Evolutionary conservation across 2,113 vertebrate species (phyloP).

Genomic region (Conger conger): DNA sequence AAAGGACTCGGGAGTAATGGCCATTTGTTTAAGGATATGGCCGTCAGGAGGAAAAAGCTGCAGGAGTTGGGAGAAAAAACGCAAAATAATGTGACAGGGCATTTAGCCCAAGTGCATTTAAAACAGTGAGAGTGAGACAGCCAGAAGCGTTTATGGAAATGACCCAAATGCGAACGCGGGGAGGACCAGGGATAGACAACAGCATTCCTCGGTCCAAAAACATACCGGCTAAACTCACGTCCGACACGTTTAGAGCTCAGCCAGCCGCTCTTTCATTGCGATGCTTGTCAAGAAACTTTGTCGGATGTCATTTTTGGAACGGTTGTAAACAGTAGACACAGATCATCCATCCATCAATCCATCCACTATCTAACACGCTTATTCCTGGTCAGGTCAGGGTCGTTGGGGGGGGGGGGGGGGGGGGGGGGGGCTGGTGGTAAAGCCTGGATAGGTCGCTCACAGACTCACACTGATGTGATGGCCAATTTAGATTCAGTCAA

Average conservation of each 20-base stretch:
- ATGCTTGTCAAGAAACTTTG: not conserved
- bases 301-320: not conserved
- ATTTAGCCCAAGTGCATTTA: slow-evolving; percentile 73
- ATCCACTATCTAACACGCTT: too few relatives aligned
- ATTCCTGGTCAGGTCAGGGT: too few relatives aligned
- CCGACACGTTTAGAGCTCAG: slow-evolving; percentile 25
- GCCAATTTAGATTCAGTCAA: too few relatives aligned
- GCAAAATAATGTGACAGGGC: slow-evolving; percentile 72
- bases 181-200: slow-evolving; percentile 47
- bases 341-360: not conserved
- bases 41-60: slow-evolving; percentile 55
- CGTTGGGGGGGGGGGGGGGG: too few relatives aligned
- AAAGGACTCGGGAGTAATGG: slow-evolving; percentile 74
- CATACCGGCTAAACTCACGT: not conserved
- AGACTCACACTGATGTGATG: too few relatives aligned
- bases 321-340: not conserved
- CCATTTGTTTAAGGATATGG: slow-evolving; percentile 70
- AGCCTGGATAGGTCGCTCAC: too few relatives aligned
- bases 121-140: slow-evolving; percentile 66
- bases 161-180: slow-evolving; percentile 58
- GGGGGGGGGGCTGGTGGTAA: too few relatives aligned
- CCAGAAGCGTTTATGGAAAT: slow-evolving; percentile 81
- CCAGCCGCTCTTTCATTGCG: slow-evolving; percentile 39
- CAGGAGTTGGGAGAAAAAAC: slow-evolving; percentile 49
- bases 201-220: slow-evolving; percentile 40